Evolutionary conservation across 1,140 invertebrate species (phyloP), one percentile per base, ranked within the genome.

Genomic region (Gerris buenoi): DNA sequence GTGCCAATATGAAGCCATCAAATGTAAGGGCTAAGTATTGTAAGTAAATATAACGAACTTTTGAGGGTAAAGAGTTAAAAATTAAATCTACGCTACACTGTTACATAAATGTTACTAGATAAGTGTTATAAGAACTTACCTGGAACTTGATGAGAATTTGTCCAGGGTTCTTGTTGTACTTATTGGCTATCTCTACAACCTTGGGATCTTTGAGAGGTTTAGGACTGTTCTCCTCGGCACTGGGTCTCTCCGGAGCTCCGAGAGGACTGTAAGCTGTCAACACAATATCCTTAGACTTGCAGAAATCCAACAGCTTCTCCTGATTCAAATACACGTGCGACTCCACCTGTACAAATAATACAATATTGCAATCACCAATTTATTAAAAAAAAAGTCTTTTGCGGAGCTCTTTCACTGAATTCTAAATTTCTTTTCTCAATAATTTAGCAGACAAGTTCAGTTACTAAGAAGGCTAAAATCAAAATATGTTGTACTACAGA

Each of bases 141-240:
- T 84, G 81, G 74, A 84, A 88, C 58, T 84, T 79, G 58, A 90
- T 75, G 27, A 84, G 79, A 63, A 90, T 79, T 74, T 91, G 89
- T 1, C 87, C 88, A 1, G 84, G 71, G 27, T 81, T 83, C 72
- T 88, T 89, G 0, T 79, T 78, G 72, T 88, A 82, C 71, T 85
- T 87, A 15, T 82, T 76, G 18, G 85, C 85, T 62, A 91, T 81
- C 18, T 74, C 73, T 69, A 82, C 81, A 14, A 91, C 70, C 66
- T 80, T 81, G 1, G 82, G 78, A 69, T 90, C 86, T 0, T 84
- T 79, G 73, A 87, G 73, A 5, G 86, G 79, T 56, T 76, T 78
- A 1, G 84, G 84, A 1, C 84, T 81, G 70, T 85, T 85, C 25
- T 33, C 27, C 2, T 79, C 85, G 1, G 85, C 81, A 23, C 63